These are phyloP conservation scores for Toxonevra muliebris DNA, from an alignment of 2,888 invertebrate species.

Conservation along the genomic window DNA sequence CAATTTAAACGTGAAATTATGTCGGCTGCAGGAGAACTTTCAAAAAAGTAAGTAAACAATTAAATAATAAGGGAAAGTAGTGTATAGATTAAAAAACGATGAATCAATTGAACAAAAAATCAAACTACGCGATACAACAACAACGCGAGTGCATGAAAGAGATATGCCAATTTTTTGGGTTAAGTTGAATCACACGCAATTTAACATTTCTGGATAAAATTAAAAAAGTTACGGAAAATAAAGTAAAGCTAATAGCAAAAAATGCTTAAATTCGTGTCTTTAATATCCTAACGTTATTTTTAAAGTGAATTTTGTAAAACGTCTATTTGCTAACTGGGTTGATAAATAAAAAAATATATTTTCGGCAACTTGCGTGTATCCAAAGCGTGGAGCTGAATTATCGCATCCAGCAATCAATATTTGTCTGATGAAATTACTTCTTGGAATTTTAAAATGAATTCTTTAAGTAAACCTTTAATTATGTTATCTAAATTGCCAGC, in stretches of 20 bases:
- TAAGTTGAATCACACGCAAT: conserved; percentile 36
- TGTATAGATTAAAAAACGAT: too few relatives aligned
- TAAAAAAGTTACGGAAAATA: neutral
- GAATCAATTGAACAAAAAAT: neutral
- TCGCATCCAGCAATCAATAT: neutral
- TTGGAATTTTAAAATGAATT: neutral
- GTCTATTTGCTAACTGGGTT: too few relatives aligned
- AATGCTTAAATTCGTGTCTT: too few relatives aligned
- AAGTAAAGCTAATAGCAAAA: too few relatives aligned
- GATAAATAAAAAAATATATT: too few relatives aligned
- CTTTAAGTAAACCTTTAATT: neutral
- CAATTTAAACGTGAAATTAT: conserved; percentile 40
- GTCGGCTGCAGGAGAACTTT: conserved; percentile 58
- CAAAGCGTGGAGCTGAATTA: too few relatives aligned
- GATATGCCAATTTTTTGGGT: conserved; percentile 38
- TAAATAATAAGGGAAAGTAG: too few relatives aligned
- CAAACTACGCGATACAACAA: conserved; percentile 1
- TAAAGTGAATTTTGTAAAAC: too few relatives aligned
- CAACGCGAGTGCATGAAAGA: conserved; percentile 7
- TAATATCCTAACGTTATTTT: too few relatives aligned
- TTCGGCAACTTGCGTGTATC: too few relatives aligned
- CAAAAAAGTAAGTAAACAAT: conserved; percentile 59
- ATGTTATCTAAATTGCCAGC: too few relatives aligned
- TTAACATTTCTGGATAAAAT: neutral
- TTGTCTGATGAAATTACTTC: neutral